These are phyloP conservation scores for Ostrea denselamellosa DNA, from an alignment of 1,140 invertebrate species.

Conservation along the genomic window DNA sequence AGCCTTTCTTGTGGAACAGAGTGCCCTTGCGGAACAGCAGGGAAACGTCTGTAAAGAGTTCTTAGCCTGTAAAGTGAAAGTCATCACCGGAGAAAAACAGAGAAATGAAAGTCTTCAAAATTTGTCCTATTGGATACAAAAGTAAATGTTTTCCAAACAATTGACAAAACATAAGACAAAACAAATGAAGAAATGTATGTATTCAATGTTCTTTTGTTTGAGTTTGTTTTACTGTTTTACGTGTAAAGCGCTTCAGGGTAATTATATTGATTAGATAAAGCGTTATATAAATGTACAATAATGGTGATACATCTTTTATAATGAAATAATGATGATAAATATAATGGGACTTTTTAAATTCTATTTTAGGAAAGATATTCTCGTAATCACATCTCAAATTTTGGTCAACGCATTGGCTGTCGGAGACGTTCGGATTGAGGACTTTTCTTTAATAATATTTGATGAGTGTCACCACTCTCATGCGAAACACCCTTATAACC, in stretches of 20 bases:
- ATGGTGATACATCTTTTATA: too few relatives aligned
- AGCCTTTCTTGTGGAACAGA: slow-evolving; percentile 74
- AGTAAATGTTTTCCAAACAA: background rate
- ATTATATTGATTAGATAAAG: too few relatives aligned
- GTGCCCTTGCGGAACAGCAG: slow-evolving; percentile 74
- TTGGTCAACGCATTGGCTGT: slow-evolving; percentile 71
- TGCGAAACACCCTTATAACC: slow-evolving; percentile 75
- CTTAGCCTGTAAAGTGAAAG: slow-evolving; percentile 55
- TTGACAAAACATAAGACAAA: too few relatives aligned
- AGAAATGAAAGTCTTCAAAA: slow-evolving; percentile 50
- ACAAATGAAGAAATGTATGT: too few relatives aligned
- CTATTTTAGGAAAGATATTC: slow-evolving; percentile 62
- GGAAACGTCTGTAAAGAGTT: slow-evolving; percentile 64
- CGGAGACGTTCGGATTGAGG: slow-evolving; percentile 59
- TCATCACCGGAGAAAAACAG: slow-evolving; percentile 58
- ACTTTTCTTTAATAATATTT: slow-evolving; percentile 74
- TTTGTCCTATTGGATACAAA: slow-evolving; percentile 50
- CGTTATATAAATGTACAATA: too few relatives aligned
- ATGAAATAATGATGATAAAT: too few relatives aligned
- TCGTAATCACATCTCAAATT: slow-evolving; percentile 77
- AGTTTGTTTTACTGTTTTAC: too few relatives aligned
- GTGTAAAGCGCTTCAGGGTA: too few relatives aligned
- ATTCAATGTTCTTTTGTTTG: too few relatives aligned
- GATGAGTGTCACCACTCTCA: slow-evolving; percentile 79
- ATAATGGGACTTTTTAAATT: background rate